These are phyloP conservation scores for Nasonia vitripennis DNA, from an alignment of 1,140 invertebrate species.

Conservation along the genomic window DNA sequence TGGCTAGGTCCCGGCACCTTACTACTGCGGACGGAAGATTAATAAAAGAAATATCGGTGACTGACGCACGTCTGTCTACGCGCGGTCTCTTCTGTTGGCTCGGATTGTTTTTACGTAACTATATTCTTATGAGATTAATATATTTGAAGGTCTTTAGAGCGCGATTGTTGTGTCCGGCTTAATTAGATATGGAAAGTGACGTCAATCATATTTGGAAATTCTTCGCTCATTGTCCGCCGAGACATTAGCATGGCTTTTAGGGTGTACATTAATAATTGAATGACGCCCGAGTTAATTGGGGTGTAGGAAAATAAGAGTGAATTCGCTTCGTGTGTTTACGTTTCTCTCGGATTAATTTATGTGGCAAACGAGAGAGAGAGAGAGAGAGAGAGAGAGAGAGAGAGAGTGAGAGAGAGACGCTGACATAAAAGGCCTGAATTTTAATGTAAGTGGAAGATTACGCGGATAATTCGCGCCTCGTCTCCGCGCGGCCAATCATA, in stretches of 20 bases:
- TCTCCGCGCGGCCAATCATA: neutral
- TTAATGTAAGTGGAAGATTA: slow-evolving; percentile 6
- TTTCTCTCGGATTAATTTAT: neutral
- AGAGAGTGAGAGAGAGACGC: too few relatives aligned
- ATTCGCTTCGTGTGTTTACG: neutral
- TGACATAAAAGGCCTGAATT: neutral
- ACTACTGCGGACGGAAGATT: neutral
- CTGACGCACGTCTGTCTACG: neutral
- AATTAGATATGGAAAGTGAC: slow-evolving; percentile 30
- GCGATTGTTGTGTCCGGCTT: slow-evolving; percentile 24
- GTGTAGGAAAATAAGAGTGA: slow-evolving; percentile 24
- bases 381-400: too few relatives aligned
- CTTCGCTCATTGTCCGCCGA: slow-evolving; percentile 26
- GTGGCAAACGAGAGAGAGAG: too few relatives aligned
- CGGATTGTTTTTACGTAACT: slow-evolving; percentile 21
- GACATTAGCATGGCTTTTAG: slow-evolving; percentile 25
- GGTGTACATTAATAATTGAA: slow-evolving; percentile 40
- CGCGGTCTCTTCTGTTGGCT: neutral
- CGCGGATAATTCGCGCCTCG: neutral
- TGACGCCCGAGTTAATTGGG: neutral
- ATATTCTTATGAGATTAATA: slow-evolving; percentile 6
- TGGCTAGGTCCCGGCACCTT: neutral
- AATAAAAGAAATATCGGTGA: neutral
- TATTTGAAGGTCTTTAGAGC: slow-evolving; percentile 7
- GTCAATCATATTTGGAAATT: slow-evolving; percentile 24